Percentiles rank a stretch among this genome's conserved stretches.
phyloP scores from a whole-genome alignment of 1,140 invertebrate species.

The Plutomurus gul region DNA sequence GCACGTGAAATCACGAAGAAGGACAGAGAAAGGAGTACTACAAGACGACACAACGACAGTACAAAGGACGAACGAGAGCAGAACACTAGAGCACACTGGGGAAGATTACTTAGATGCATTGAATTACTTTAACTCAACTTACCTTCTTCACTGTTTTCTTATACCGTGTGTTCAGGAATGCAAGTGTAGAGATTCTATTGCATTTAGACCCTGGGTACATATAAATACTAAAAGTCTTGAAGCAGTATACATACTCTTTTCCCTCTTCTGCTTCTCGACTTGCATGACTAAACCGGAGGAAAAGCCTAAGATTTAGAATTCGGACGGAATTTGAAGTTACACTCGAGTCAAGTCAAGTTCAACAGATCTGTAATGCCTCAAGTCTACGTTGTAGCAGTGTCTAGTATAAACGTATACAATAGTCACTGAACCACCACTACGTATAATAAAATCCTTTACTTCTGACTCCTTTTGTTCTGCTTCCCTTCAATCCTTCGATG shows the following conservation, averaged over 20 bases:
- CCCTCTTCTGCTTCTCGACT: background rate
- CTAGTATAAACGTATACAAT: background rate
- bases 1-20: too few relatives aligned
- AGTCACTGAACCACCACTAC: background rate
- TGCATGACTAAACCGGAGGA: slow-evolving; percentile 2
- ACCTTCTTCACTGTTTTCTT: background rate
- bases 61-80: background rate
- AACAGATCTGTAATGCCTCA: background rate
- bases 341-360: background rate
- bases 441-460: background rate
- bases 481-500: too few relatives aligned
- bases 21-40: background rate
- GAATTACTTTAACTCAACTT: background rate
- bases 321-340: slow-evolving; percentile 15
- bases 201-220: too few relatives aligned
- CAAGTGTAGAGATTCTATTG: too few relatives aligned
- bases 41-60: background rate
- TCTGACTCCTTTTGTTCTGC: too few relatives aligned
- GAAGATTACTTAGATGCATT: slow-evolving; percentile 15
- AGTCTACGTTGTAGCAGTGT: background rate
- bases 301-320: slow-evolving; percentile 17
- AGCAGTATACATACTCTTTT: background rate
- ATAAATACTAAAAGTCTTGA: too few relatives aligned
- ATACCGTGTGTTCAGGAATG: background rate
- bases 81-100: too few relatives aligned